Base-by-base conservation (phyloP, 2,888 invertebrate species). In the Acanthococcus lagerstroemiae region DNA sequence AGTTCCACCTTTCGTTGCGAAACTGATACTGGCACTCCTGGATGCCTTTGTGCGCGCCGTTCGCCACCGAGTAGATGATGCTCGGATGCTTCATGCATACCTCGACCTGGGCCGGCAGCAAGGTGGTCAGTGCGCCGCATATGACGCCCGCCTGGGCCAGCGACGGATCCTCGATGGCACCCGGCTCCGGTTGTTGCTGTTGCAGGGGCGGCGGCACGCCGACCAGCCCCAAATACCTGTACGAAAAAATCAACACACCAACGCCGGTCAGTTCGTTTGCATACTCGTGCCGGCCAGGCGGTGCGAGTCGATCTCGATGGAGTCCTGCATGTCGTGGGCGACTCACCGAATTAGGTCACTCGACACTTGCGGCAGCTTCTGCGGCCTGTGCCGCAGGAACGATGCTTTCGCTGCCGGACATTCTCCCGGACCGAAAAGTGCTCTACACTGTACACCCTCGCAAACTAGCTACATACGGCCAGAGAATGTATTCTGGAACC, bases 11-110 rank as follows among this genome's bases (percentile, higher is more conserved):
- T 68, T 90, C 82, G 76, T 86, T 84, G 67, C 86, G 81, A 78
- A 93, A 92, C 79, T 92, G 92, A 77, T 86, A 83, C 71, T 90
- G 88, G 76, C 93, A 93, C 82, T 93, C 91, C 70, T 83, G 83
- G 72, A 90, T 88, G 25, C 88, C 91, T 69, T 88, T 79, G 72
- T 85, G 83, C 68, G 92, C 88, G 22, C 94, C 94, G 73, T 84
- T 84, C 66, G 86, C 83, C 74, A 94, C 90, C 78, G 91, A 88
- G 74, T 86, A 84, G 70, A 94, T 81, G 60, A 94, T 81, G 70
- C 82, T 82, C 57, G 85, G 84, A 77, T 93, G 91, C 78, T 88
- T 88, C 71, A 85, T 84, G 78, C 94, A 95, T 75, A 89, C 87
- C 74, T 88, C 86, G 17, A 77, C 72, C 71, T 81, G 81, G 67